phyloP scores from a whole-genome alignment of 2,113 vertebrate genomes.

The Crotophaga sulcirostris region DNA sequence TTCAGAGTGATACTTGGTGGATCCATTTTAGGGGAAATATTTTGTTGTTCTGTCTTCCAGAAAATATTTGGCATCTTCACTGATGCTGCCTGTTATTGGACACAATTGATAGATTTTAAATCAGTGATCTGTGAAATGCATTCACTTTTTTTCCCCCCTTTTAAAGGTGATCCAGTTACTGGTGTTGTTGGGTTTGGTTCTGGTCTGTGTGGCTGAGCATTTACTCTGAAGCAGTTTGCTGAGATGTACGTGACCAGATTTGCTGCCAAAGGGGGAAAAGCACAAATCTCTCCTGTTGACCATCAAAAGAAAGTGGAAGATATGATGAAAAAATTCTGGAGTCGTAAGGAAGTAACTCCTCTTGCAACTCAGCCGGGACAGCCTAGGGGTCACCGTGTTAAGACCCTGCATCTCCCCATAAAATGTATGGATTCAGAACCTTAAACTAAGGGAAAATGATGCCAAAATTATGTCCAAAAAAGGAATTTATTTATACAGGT shows the following conservation, averaged over 20 bases:
- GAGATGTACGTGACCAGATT: conserved; percentile 68
- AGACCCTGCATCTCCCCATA: no score
- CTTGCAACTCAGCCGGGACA: no score
- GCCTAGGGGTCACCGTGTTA: no score
- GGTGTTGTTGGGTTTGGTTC: conserved; percentile 64
- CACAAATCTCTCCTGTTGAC: background rate
- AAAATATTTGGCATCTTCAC: background rate
- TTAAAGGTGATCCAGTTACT: conserved; percentile 47
- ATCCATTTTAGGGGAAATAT: background rate
- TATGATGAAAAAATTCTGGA: conserved; percentile 52
- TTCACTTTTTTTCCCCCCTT: background rate
- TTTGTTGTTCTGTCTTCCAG: background rate
- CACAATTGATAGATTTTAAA: background rate
- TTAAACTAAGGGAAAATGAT: no score
- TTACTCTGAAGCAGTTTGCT: conserved; percentile 72
- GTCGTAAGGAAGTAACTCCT: conserved; percentile 31
- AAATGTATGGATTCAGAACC: no score
- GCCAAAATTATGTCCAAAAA: no score
- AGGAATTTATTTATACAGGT: no score
- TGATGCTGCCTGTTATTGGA: background rate
- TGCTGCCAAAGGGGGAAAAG: conserved; percentile 63
- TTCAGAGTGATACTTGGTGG: background rate
- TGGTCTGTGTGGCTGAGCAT: conserved; percentile 63
- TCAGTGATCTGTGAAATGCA: background rate
- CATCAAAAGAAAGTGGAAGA: conserved; percentile 43